A percentile compares a stretch with the other conserved stretches of the same genome.
Conservation (phyloP, 2,113 vertebrate species). For the Pluvianellus socialis region DNA sequence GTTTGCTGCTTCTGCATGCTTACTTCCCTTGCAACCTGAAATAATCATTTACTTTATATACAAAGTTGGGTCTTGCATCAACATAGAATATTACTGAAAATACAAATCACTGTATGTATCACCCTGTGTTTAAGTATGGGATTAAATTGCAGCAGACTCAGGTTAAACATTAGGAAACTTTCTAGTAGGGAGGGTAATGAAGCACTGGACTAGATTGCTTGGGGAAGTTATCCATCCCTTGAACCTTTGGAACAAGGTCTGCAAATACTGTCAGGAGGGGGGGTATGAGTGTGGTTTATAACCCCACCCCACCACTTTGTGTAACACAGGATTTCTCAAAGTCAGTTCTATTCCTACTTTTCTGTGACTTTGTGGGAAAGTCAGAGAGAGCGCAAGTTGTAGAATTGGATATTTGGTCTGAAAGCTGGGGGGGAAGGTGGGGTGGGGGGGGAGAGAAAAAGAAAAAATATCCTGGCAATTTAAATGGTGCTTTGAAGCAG, state of each 20-base stretch:
- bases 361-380: background rate
- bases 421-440: background rate
- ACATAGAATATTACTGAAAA: background rate
- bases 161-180: constrained; percentile 25
- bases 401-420: background rate
- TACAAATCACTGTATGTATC: background rate
- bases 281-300: background rate
- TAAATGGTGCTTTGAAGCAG: background rate
- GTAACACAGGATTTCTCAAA: background rate
- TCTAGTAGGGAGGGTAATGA: background rate
- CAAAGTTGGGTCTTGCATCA: background rate
- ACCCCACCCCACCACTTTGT: background rate
- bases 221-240: background rate
- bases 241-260: background rate
- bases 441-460: too few relatives aligned
- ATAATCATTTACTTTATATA: background rate
- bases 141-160: background rate
- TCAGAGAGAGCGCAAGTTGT: background rate
- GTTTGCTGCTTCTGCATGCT: background rate
- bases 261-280: background rate
- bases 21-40: background rate
- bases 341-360: background rate
- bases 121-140: background rate
- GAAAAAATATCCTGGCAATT: background rate
- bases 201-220: background rate